Base-by-base conservation (phyloP, 1,140 invertebrate genomes). In the Andricus grossulariae region DNA sequence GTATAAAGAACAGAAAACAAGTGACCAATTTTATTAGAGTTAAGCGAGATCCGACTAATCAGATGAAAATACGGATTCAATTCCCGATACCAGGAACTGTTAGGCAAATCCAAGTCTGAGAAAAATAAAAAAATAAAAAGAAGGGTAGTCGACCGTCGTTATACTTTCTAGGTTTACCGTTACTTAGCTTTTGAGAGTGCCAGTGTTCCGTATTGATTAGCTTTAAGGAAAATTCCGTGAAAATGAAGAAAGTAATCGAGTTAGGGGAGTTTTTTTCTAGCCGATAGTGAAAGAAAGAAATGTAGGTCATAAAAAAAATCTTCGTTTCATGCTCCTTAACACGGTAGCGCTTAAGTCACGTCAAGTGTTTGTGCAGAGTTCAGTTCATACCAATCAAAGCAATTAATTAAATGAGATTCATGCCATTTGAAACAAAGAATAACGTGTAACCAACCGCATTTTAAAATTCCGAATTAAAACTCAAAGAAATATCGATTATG, bases 151-250 rank as follows among this genome's bases (percentile, higher is more conserved):
- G 57, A 60, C 57, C 57, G 57, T 60, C 57, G 57, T 60, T 32
- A 11, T 45, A 60, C 25, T 32, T 60, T 60, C 57, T 60, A 32
- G 57, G 25, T 51, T 25, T 70, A 70, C 39, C 54, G 39, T 21
- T 18, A 71, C 73, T 80, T 73, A 80, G 60, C 74, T 80, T 76
- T 76, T 52, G 73, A 72, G 78, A 76, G 78, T 80, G 78, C 78
- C 74, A 76, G 78, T 79, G 78, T 66, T 80, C 73, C 50, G 45
- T 60, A 74, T 76, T 60, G 13, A 60, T 60, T 60, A 60, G 57
- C 57, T 32, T 60, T 60, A 60, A 60, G 57, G 57, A 11, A 60
- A 60, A 60, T 32, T 60, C 57, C 57, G 57, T 25, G 57, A 60
- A 60, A 60, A 60, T 60, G 57, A 60, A 60, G 21, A 60, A 39